Base-by-base conservation (phyloP, 2,113 vertebrate genomes). In the Oreochromis aureus region DNA sequence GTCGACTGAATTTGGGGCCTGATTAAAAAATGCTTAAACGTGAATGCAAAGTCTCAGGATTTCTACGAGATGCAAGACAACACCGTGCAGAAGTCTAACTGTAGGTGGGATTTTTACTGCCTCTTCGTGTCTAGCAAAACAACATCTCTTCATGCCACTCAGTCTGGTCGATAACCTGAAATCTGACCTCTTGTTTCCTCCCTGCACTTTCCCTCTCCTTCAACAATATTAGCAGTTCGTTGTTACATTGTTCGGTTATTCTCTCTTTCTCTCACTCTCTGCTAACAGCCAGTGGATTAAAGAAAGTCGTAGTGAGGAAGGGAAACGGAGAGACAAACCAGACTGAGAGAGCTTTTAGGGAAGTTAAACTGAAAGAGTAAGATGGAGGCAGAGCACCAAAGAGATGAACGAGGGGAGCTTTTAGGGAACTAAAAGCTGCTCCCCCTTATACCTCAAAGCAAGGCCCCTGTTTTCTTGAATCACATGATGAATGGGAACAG, bases 151-250 rank as follows among this genome's bases (percentile, higher is more conserved):
- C 85, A 44, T 85, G 90, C 85, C 82, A 84, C 85, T 85, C 87
- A 8, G 73, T 46, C 90, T 41, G 88, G 61, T 95, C 87, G 30
- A 94, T 94, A 92, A 90, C 81, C 89, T 91, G 93, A 93, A 94
- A 95, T 86, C 89, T 82, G 86, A 95, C 85, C 91, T 90, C 84
- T 82, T 85, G 89, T 94, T 94, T 94, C 92, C 92, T 92, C 81
- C 87, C 79, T 84, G 89, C 90, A 92, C 90, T 87, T 89, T 91
- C 69, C 6, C 90, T 91, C 54, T 36, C 92, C 87, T 71, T 91
- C 44, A 27, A 91, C 84, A 86, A 66, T 83, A 90, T 92, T 85
- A 89, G 87, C 82, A 58, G 83, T 58, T 88, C 80, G 59, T 92
- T 92, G 80, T 91, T 91, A 79, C 81, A 86, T 13, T 30, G 80